These are phyloP conservation scores for Bubo bubo DNA, from an alignment of 2,113 vertebrate genomes.

Conservation along the genomic window DNA sequence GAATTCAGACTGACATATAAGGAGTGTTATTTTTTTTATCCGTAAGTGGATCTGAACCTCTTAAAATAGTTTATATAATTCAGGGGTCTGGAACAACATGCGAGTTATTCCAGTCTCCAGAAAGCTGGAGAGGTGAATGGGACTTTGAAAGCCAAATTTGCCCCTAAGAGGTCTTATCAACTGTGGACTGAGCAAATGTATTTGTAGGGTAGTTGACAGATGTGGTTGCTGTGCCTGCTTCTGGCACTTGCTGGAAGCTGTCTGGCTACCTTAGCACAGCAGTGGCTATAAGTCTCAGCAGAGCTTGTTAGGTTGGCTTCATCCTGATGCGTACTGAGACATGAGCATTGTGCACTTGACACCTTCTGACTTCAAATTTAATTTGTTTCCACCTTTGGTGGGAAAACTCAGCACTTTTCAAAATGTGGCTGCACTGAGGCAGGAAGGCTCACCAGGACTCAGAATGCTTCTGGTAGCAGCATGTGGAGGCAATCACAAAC, in stretches of 20 bases:
- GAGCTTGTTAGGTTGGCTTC: not conserved
- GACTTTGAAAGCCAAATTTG: not conserved
- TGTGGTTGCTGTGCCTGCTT: not conserved
- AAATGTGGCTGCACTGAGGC: not conserved
- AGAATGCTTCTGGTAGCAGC: not conserved
- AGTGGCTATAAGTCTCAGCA: not conserved
- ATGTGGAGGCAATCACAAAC: not conserved
- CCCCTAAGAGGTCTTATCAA: not conserved
- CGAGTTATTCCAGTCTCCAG: not conserved
- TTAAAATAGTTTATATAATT: not conserved
- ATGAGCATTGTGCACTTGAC: not conserved
- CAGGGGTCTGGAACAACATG: not conserved
- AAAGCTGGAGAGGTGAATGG: not conserved
- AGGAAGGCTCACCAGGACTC: not conserved
- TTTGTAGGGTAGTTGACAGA: not conserved
- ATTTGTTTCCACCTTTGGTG: conserved; percentile 5
- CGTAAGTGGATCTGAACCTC: not conserved
- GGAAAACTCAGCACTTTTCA: not conserved
- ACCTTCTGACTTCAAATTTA: not conserved
- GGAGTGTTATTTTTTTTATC: not conserved
- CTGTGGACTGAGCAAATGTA: not conserved
- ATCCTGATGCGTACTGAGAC: not conserved
- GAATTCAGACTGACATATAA: not conserved
- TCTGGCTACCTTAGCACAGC: not conserved
- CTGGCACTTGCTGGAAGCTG: not conserved